phyloP scores from a whole-genome alignment of 2,888 invertebrate species.

The Poecilobothrus nobilitatus region DNA sequence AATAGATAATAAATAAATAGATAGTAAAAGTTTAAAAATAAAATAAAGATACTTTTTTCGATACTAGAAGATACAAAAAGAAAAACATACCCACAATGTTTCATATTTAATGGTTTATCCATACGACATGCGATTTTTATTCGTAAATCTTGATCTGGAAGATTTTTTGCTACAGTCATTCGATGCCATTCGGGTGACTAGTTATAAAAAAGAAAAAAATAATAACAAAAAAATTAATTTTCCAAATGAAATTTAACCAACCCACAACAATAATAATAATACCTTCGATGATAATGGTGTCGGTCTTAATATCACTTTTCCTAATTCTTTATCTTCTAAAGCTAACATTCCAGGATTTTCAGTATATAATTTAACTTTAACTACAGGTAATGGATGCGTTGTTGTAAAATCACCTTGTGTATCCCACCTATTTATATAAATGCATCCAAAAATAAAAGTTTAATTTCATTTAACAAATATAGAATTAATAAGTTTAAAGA shows the following conservation, averaged over 20 bases:
- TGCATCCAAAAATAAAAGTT: not conserved
- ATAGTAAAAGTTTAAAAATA: too few species aligned
- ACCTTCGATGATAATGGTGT: slow-evolving; percentile 82
- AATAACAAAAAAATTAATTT: not conserved
- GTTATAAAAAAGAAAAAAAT: slow-evolving; percentile 19
- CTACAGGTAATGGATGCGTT: slow-evolving; percentile 90
- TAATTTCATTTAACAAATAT: too few species aligned
- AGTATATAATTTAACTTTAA: slow-evolving; percentile 95
- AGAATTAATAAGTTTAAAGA: too few species aligned
- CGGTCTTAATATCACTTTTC: slow-evolving; percentile 81
- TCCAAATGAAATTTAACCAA: too few species aligned
- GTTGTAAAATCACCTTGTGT: slow-evolving; percentile 99
- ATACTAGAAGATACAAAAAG: too few species aligned
- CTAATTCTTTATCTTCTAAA: slow-evolving; percentile 97
- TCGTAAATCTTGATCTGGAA: slow-evolving; percentile 88
- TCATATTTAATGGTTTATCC: slow-evolving; percentile 99
- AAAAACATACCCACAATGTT: slow-evolving; percentile 80
- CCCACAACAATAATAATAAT: not conserved
- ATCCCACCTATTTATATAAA: slow-evolving; percentile 76
- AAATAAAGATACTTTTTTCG: too few species aligned
- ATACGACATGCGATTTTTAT: slow-evolving; percentile 97
- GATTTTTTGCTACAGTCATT: slow-evolving; percentile 90
- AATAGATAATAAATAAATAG: too few species aligned
- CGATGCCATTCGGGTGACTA: slow-evolving; percentile 96
- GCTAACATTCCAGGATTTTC: slow-evolving; percentile 96